Conservation (phyloP, 2,797 vertebrate species). For the Heterohyrax brucei region DNA sequence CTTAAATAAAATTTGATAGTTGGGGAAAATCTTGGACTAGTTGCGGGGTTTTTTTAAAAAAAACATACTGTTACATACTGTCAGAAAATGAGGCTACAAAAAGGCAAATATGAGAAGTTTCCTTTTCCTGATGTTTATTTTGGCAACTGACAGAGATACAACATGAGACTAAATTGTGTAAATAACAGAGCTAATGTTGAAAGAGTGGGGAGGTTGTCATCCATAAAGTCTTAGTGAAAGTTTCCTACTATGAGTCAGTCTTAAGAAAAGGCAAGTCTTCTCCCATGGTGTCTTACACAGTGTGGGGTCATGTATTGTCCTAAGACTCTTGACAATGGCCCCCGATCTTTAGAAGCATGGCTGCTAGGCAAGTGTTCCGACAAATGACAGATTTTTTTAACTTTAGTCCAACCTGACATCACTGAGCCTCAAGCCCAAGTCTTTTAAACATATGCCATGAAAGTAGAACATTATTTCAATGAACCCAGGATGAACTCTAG, state of each 20-base stretch:
- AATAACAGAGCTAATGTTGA: not conserved
- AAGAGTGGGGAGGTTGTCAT: not conserved
- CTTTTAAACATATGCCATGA: not conserved
- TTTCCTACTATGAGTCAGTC: not conserved
- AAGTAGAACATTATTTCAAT: not conserved
- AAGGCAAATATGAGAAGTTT: not conserved
- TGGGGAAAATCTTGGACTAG: not conserved
- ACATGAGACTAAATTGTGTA: not conserved
- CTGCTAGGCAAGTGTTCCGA: not conserved
- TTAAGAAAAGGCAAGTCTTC: not conserved
- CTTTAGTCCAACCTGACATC: not conserved
- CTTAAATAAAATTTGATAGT: slow-evolving; percentile 5
- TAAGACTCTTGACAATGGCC: not conserved
- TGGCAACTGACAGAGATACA: not conserved
- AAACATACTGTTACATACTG: not conserved
- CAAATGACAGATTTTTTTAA: not conserved
- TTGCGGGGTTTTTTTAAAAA: not conserved
- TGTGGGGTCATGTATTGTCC: not conserved
- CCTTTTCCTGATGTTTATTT: not conserved
- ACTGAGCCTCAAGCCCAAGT: not conserved
- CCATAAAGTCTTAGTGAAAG: not conserved
- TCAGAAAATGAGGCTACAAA: not conserved
- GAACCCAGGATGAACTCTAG: not conserved
- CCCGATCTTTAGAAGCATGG: not conserved
- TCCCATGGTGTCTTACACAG: not conserved